These are phyloP conservation scores for Rhinella marina DNA, from an alignment of 2,797 vertebrate species.

Conservation along the genomic window DNA sequence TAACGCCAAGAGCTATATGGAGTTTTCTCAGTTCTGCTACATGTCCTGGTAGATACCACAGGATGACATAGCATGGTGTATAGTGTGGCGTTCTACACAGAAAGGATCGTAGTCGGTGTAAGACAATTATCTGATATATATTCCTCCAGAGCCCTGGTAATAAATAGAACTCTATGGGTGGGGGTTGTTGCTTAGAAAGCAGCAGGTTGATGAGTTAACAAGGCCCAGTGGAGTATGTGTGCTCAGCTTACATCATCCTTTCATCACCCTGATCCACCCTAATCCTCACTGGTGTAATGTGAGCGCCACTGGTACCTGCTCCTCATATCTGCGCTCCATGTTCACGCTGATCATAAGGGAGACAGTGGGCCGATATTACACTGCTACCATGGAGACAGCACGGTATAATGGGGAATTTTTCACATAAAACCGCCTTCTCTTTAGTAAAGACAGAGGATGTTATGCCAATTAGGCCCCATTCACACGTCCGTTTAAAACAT, in stretches of 20 bases:
- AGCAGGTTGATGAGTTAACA: constrained; percentile 57
- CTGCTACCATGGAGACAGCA: constrained; percentile 28
- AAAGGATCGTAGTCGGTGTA: neutral
- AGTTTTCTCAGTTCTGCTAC: neutral
- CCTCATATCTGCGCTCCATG: neutral
- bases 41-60: neutral
- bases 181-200: constrained; percentile 55
- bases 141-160: constrained; percentile 40
- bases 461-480: neutral
- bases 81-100: neutral
- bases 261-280: constrained; percentile 55
- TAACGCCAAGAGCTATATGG: neutral
- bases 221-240: constrained; percentile 50
- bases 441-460: neutral
- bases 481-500: too few species aligned
- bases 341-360: neutral
- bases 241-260: constrained; percentile 58
- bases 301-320: neutral
- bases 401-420: neutral
- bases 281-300: constrained; percentile 35
- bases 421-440: neutral
- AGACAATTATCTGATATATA: constrained; percentile 30
- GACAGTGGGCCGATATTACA: neutral
- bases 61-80: too few species aligned
- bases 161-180: constrained; percentile 42